These are phyloP conservation scores for Andinoacara biseriatus DNA, from an alignment of 2,113 vertebrate genomes.

Conservation along the genomic window DNA sequence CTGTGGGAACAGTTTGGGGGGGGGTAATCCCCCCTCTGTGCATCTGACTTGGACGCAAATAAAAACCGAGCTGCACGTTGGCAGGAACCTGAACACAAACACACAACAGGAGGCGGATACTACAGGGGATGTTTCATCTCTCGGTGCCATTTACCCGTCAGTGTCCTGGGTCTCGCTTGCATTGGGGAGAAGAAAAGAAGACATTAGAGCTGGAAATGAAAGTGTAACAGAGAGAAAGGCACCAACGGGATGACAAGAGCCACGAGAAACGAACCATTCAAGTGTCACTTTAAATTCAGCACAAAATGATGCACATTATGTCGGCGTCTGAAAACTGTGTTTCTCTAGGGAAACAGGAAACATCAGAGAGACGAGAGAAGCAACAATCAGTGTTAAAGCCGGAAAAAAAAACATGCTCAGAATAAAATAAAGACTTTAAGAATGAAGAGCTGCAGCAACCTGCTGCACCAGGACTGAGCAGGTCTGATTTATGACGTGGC, in stretches of 20 bases:
- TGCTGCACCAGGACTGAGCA: not conserved
- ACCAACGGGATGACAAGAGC: not conserved
- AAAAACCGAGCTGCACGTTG: not conserved
- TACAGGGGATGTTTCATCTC: slow-evolving; percentile 12
- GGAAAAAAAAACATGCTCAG: not conserved
- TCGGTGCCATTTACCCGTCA: slow-evolving; percentile 84
- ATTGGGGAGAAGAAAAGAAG: slow-evolving; percentile 55
- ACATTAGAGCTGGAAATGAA: slow-evolving; percentile 22
- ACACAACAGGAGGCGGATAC: not conserved
- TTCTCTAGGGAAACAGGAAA: not conserved
- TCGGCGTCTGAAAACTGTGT: not conserved
- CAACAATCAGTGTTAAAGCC: not conserved
- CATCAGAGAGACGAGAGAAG: not conserved
- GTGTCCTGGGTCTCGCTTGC: slow-evolving; percentile 86
- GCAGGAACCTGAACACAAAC: slow-evolving; percentile 13
- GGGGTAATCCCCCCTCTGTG: not conserved
- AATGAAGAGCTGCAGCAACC: not conserved
- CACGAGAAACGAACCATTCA: not conserved
- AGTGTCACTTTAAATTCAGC: not conserved
- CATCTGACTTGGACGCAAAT: slow-evolving; percentile 15
- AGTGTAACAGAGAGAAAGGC: not conserved
- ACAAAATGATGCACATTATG: not conserved
- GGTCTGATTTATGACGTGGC: not conserved
- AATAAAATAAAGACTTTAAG: not conserved
- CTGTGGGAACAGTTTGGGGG: not conserved